Evolutionary conservation across 2,888 invertebrate genomes (phyloP).

Genomic region (Nysson spinosus): DNA sequence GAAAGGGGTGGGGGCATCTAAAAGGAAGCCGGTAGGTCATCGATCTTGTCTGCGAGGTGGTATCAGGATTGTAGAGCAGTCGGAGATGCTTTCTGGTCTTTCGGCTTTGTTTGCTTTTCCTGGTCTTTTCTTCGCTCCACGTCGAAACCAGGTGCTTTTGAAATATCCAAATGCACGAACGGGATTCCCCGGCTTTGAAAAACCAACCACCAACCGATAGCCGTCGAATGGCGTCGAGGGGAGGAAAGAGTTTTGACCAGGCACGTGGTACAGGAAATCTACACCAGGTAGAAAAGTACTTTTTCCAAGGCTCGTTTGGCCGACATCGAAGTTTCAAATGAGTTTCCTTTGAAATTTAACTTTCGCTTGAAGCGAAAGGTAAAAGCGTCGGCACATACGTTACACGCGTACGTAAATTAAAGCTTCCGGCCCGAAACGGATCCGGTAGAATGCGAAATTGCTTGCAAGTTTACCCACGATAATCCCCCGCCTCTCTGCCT

Average conservation of each 20-base stretch:
- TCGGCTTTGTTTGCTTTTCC: constrained; percentile 36
- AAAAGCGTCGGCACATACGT: constrained; percentile 29
- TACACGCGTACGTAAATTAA: constrained; percentile 16
- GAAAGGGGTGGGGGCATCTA: no score
- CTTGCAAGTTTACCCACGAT: constrained; percentile 29
- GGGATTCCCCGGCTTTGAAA: constrained; percentile 25
- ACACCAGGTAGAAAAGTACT: constrained; percentile 50
- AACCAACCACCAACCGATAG: no score
- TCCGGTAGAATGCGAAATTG: constrained; percentile 25
- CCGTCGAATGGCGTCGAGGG: no score
- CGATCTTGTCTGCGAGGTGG: constrained; percentile 31
- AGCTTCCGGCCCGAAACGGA: not conserved
- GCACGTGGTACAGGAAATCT: no score
- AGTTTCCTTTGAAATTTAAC: constrained; percentile 61
- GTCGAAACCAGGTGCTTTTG: constrained; percentile 53
- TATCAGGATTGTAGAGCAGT: constrained; percentile 40
- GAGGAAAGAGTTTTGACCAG: no score
- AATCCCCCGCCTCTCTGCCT: no score
- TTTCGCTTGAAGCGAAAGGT: constrained; percentile 34
- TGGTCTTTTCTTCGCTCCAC: constrained; percentile 40
- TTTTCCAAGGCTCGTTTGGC: constrained; percentile 55
- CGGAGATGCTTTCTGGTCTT: constrained; percentile 30
- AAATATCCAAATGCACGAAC: constrained; percentile 40
- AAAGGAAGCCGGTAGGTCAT: constrained; percentile 34
- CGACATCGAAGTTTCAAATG: constrained; percentile 56